Evolutionary conservation across 2,888 invertebrate genomes (phyloP).

Genomic region (Gastracanthus pulcherrimus): DNA sequence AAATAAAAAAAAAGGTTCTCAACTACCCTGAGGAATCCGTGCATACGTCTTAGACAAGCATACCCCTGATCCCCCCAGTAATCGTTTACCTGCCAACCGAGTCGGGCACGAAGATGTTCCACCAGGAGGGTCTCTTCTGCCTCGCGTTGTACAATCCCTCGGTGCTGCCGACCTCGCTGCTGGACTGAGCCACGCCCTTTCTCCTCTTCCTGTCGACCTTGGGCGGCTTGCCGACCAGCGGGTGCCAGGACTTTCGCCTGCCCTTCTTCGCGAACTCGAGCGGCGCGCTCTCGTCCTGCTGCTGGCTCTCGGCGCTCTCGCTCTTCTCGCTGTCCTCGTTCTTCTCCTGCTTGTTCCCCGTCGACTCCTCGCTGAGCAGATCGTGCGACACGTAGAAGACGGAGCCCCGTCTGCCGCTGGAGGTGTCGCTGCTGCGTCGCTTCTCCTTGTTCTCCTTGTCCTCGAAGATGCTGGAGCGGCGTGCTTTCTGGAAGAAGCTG

Average conservation of each 20-base stretch:
- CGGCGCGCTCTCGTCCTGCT: constrained; percentile 49
- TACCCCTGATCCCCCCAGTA: not conserved
- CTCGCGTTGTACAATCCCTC: constrained; percentile 77
- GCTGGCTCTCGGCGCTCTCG: no score
- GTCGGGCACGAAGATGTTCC: constrained; percentile 92
- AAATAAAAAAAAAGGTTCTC: no score
- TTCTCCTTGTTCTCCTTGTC: constrained; percentile 67
- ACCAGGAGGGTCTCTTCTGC: constrained; percentile 91
- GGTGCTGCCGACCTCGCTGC: constrained; percentile 78
- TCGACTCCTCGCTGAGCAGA: constrained; percentile 64
- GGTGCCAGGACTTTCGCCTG: constrained; percentile 83
- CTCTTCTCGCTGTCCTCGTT: constrained; percentile 53
- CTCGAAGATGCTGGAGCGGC: constrained; percentile 69
- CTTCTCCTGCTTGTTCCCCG: constrained; percentile 63
- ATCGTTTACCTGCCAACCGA: constrained; percentile 72
- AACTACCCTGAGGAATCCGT: not conserved
- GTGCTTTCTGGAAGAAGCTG: constrained; percentile 70
- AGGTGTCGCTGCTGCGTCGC: constrained; percentile 53
- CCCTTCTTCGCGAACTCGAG: constrained; percentile 78
- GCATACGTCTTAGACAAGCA: not conserved
- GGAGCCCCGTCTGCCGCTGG: constrained; percentile 66
- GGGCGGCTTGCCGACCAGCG: constrained; percentile 67
- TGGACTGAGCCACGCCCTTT: constrained; percentile 79
- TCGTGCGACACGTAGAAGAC: constrained; percentile 75
- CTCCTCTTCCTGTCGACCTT: constrained; percentile 77